Conservation (phyloP, 37 sponge, comb jelly and placozoan species). For the Ephydatia muelleri region DNA sequence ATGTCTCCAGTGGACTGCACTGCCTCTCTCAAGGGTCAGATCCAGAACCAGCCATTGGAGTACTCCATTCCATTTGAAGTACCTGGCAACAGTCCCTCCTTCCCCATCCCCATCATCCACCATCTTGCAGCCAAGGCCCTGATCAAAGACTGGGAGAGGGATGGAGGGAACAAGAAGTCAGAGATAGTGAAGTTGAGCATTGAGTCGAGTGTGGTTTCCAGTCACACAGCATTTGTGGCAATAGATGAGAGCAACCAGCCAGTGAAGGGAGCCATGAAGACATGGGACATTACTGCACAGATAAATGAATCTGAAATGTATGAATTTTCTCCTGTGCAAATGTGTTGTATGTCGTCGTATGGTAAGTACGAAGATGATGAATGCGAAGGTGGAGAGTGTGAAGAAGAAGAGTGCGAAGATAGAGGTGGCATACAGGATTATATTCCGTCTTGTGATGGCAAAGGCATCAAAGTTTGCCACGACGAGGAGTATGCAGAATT, state of each 20-base stretch:
- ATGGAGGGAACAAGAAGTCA: constrained; percentile 16
- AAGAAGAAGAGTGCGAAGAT: too few relatives aligned
- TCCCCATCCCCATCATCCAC: constrained; percentile 22
- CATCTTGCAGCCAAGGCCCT: constrained; percentile 49
- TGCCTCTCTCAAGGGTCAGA: constrained; percentile 9
- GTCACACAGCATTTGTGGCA: constrained; percentile 47
- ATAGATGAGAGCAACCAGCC: constrained; percentile 31
- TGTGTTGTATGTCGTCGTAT: too few relatives aligned
- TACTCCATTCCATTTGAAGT: background rate
- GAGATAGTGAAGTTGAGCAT: constrained; percentile 47
- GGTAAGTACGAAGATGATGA: too few relatives aligned
- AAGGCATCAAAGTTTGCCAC: too few relatives aligned
- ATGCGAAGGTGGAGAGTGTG: too few relatives aligned
- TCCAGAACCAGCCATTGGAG: background rate
- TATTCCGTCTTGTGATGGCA: too few relatives aligned
- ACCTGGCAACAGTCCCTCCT: background rate
- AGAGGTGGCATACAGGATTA: too few relatives aligned
- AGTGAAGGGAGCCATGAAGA: constrained; percentile 37
- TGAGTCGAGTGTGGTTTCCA: constrained; percentile 47
- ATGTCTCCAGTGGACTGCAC: background rate
- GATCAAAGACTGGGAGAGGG: constrained; percentile 19
- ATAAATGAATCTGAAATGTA: too few relatives aligned
- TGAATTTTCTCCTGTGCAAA: too few relatives aligned
- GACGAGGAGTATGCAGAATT: too few relatives aligned
- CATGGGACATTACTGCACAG: constrained; percentile 23